phyloP scores from a whole-genome alignment of 2,113 vertebrate species.

The Acrocephalus arundinaceus region DNA sequence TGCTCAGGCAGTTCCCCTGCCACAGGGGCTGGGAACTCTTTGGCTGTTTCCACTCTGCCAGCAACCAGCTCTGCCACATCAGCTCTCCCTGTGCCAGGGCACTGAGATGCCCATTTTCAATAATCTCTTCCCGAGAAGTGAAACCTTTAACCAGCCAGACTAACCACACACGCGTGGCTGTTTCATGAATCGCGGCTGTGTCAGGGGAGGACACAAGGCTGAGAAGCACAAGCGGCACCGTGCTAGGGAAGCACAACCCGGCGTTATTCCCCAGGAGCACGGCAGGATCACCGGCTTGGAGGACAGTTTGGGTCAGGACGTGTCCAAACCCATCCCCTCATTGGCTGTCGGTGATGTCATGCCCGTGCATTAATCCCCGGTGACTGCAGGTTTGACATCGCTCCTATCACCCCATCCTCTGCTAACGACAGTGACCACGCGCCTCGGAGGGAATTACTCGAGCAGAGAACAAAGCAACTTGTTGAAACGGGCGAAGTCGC shows the following conservation, averaged over 20 bases:
- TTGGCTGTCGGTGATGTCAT: slow-evolving; percentile 74
- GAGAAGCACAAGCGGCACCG: not conserved
- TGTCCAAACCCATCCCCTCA: slow-evolving; percentile 53
- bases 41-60: not conserved
- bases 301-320: slow-evolving; percentile 41
- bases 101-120: not conserved
- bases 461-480: slow-evolving; percentile 43
- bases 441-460: slow-evolving; percentile 1
- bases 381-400: slow-evolving; percentile 63
- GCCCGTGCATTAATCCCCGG: slow-evolving; percentile 51
- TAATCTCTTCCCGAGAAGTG: not conserved
- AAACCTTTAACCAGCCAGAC: not conserved
- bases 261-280: not conserved
- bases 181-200: rapidly evolving
- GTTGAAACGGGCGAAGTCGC: slow-evolving; percentile 43
- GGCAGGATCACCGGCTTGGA: not conserved
- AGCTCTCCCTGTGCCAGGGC: not conserved
- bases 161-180: rapidly evolving
- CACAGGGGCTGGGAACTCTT: not conserved
- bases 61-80: not conserved
- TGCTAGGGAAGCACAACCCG: not conserved
- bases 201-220: not conserved
- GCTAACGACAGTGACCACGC: not conserved
- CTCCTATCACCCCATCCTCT: not conserved
- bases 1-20: not conserved